phyloP scores from a whole-genome alignment of 2,113 vertebrate genomes.

The Zeus faber region DNA sequence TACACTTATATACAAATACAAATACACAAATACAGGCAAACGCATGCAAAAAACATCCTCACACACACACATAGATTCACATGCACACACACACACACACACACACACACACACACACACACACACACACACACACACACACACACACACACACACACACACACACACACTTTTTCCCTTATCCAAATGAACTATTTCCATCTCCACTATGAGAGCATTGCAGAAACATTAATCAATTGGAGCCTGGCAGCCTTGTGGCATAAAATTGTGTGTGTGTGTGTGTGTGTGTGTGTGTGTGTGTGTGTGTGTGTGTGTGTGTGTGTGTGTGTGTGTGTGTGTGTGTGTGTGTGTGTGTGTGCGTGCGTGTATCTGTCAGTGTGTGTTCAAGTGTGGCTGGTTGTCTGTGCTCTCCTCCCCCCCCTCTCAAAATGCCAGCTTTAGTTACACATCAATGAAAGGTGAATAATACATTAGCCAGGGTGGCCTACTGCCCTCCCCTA shows the following conservation, averaged over 20 bases:
- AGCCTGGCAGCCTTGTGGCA: slow-evolving; percentile 54
- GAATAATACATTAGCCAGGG: slow-evolving; percentile 74
- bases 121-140: background rate
- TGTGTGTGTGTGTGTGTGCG: too few species aligned
- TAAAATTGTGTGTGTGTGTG: slow-evolving; percentile 25
- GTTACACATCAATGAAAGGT: slow-evolving; percentile 76
- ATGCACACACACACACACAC: background rate
- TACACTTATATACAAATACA: too few species aligned
- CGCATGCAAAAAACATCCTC: too few species aligned
- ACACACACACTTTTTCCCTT: slow-evolving; percentile 4
- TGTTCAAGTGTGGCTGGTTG: slow-evolving; percentile 43
- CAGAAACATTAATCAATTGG: slow-evolving; percentile 67
- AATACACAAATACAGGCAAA: background rate
- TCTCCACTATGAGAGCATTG: slow-evolving; percentile 1
- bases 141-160: slow-evolving; percentile 3
- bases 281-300: slow-evolving; percentile 26
- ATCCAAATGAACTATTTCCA: background rate
- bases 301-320: slow-evolving; percentile 26
- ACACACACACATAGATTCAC: background rate
- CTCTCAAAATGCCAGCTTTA: slow-evolving; percentile 59
- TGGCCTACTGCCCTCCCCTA: slow-evolving; percentile 31
- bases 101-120: background rate
- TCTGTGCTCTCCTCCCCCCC: slow-evolving; percentile 44
- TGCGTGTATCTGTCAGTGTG: too few species aligned
- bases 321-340: slow-evolving; percentile 7